Base-by-base conservation (phyloP, 2,113 vertebrate species). In the Natator depressus region DNA sequence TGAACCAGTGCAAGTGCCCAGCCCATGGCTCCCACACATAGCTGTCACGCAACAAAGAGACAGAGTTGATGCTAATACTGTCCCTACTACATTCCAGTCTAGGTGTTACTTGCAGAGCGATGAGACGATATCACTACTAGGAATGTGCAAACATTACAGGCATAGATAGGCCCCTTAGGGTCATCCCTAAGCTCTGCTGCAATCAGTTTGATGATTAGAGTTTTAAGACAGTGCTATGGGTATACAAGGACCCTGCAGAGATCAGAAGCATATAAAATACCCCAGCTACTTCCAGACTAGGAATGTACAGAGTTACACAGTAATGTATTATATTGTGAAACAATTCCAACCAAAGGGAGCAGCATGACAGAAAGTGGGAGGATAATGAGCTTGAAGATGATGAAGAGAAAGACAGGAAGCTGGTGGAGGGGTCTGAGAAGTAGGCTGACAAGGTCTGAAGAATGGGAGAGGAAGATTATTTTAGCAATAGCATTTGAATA, bases 131-230 rank as follows among this genome's bases (percentile, higher is more conserved):
- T 72, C 65, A 9, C 65, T 72, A 38, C 65, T 22, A 85, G 83
- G 51, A 79, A 81, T 0, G 0, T 51, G 55, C 84, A 84, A 51
- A 16, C 12, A 46, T 38, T 78, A 55, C 83, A 72, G 65, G 80
- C 24, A 24, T 13, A 1, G 0, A 29, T 17, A 1, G 0, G 27
- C 10, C 3, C 1, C 10, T 10, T 5, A 89, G n/a, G 59, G 85
- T 25, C 35, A 3, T 5, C 47, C 69, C 20, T 38, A 25, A n/a
- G 4, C 29, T 8, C 2, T 20, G 55, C 13, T 72, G 85, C 62
- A 20, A 51, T 17, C n/a, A 2, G 1, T 55, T 65, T 79, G 25
- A 82, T 46, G 85, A 1, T 19, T 3, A 1, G 57, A 82, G 69
- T 13, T n/a, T 12, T 25, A 42, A 51, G 25, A 12, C 17, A 35